These are phyloP conservation scores for Calycopis cecrops DNA, from an alignment of 1,140 invertebrate species.

Conservation along the genomic window DNA sequence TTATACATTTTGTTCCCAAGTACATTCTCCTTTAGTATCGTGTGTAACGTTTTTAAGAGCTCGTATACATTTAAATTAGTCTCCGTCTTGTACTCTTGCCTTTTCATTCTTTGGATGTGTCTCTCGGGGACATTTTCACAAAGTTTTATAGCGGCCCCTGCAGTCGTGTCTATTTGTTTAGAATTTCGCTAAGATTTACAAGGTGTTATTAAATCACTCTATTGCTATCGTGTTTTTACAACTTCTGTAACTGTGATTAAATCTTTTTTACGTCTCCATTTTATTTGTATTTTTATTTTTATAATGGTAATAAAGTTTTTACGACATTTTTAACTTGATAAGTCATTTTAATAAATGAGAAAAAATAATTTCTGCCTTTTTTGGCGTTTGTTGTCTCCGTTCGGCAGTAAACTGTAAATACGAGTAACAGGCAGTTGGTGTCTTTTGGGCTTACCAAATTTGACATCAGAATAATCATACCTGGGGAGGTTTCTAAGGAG, in stretches of 20 bases:
- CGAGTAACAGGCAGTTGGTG: too few relatives aligned
- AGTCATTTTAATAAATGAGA: too few relatives aligned
- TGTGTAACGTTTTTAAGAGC: conserved; percentile 3
- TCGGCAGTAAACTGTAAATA: too few relatives aligned
- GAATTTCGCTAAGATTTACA: conserved; percentile 8
- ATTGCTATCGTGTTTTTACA: conserved; percentile 1
- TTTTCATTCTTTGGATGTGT: neutral
- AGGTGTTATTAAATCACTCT: neutral
- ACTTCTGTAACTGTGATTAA: neutral
- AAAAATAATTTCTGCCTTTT: too few relatives aligned
- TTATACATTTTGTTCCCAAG: too few relatives aligned
- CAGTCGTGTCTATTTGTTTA: conserved; percentile 3
- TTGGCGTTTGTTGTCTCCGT: too few relatives aligned
- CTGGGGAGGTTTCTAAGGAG: too few relatives aligned
- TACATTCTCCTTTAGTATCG: too few relatives aligned
- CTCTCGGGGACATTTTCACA: neutral
- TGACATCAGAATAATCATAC: too few relatives aligned
- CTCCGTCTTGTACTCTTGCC: neutral
- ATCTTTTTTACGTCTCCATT: neutral
- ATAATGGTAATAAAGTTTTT: neutral
- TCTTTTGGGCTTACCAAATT: too few relatives aligned
- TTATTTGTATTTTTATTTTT: neutral
- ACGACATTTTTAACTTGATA: neutral
- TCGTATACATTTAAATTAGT: conserved; percentile 4
- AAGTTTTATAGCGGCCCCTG: conserved; percentile 3